Evolutionary conservation across 2,113 vertebrate species (phyloP), one percentile per base, ranked within the genome.

Genomic region (Osmerus mordax): DNA sequence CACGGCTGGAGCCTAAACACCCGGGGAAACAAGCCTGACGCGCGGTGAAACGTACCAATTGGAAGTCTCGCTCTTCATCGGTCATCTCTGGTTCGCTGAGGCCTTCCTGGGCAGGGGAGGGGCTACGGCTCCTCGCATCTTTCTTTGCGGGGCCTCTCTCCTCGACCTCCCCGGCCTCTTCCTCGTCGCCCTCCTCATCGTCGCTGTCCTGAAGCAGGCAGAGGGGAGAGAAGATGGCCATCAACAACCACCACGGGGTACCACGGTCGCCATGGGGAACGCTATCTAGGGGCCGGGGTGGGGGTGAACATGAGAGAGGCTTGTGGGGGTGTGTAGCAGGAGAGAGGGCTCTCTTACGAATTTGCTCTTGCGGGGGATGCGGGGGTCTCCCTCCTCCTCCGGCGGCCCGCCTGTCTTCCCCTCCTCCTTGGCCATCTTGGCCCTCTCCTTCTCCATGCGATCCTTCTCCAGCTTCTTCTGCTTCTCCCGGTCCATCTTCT

Each of bases 401-500:
- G 86, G 74, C 28, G 90, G 89, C 65, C 95, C 91, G 0, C 83
- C 90, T n/a, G 89, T 79, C 78, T 92, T 94, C 77, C 90, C 87
- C 67, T 96, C 94, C 25, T 97, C 95, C 82, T 94, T 95, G 73
- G 93, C 92, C 88, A 96, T 91, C 53, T 98, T 94, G 61, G 95
- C 95, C 11, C 95, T 94, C 59, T 99, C 94, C 76, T 96, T 95
- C 72, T 98, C 96, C 95, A 98, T 95, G 78, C 95, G 92, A 81
- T 99, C 97, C 62, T 94, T 94, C 76, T 99, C 97, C 77, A 97
- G 61, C 79, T 96, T 98, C 86, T 96, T 99, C 86, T 99, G 97
- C 73, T 98, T 99, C 84, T 99, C 97, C 73, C 97, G 86, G 86
- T 99, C 97, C 97, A 98, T 98, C 87, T 99, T 99, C 87, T 99